These are phyloP conservation scores for Papilio gigon DNA, from an alignment of 2,888 invertebrate genomes.

Conservation along the genomic window DNA sequence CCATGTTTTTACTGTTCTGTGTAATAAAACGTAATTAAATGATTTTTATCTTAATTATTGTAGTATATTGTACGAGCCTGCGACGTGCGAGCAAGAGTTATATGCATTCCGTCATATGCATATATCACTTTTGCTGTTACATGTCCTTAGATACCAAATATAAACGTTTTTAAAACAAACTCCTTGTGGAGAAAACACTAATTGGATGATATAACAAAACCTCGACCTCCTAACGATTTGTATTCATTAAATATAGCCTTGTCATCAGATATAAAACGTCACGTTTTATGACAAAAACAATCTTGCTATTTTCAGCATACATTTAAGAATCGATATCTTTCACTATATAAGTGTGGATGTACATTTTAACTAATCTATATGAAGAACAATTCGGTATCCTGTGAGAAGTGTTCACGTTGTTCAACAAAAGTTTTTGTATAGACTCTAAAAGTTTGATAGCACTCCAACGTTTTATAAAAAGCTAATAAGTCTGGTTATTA, in stretches of 20 bases:
- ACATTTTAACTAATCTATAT: too few relatives aligned
- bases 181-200: conserved; percentile 12
- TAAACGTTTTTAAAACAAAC: not conserved
- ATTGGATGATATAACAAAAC: conserved; percentile 22
- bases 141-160: not conserved
- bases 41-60: conserved; percentile 3
- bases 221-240: conserved; percentile 20
- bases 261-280: not conserved
- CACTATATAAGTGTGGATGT: not conserved
- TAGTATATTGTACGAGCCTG: not conserved
- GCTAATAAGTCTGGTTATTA: not conserved
- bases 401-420: not conserved
- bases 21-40: conserved; percentile 2
- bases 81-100: not conserved
- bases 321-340: not conserved
- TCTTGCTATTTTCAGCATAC: not conserved
- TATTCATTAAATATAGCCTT: conserved; percentile 21
- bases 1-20: not conserved
- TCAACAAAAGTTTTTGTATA: not conserved
- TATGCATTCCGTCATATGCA: not conserved
- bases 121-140: too few relatives aligned
- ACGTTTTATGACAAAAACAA: conserved; percentile 15
- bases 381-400: too few relatives aligned
- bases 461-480: not conserved
- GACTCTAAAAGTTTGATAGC: not conserved